Evolutionary conservation across 2,113 vertebrate species (phyloP), one percentile per base, ranked within the genome.

Genomic region (Nibea albiflora): DNA sequence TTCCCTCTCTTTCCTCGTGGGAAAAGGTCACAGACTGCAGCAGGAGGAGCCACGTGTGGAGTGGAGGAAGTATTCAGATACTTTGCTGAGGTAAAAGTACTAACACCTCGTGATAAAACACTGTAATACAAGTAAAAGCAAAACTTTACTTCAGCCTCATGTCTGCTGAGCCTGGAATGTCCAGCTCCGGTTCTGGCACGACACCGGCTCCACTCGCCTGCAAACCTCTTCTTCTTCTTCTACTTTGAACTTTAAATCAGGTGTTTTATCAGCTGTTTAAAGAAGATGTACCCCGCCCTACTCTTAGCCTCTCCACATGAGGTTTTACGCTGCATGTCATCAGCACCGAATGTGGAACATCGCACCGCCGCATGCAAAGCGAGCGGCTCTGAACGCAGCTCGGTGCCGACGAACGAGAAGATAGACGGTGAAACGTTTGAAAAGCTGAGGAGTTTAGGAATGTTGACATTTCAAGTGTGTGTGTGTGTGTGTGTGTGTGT

Each of bases 261-360:
- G 28, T 11, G 4, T 35, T 35, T 19, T 3, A 39, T 39, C 35
- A 9, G 35, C 35, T 35, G 8, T 35, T 35, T 35, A 8, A 35
- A 35, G 14, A 46, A 44, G 4, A 46, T 46, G 44, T 14, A 46
- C 44, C 31, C 20, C 9, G 22, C 16, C 10, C 22, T 20, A 1
- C 39, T 47, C 26, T 56, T 12, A 47, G 62, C 52, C 24, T 12
- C 56, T n/a, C 26, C 28, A 75, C 47, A 52, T 53, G 73, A 6
- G 57, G 71, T 85, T 1, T 89, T 53, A 75, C 84, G 28, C 88
- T 69, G 83, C 90, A 88, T 81, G 80, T 83, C 53, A 74, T 67
- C 67, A 52, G 44, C 46, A 1, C 3, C 11, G 78, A 67, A 24
- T 68, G 44, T 63, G 64, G 70, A 85, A 81, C 76, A 22, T 75